Percentiles rank a stretch among this genome's conserved stretches.
phyloP scores from a whole-genome alignment of 2,888 invertebrate species.

The Schizaphis graminum region DNA sequence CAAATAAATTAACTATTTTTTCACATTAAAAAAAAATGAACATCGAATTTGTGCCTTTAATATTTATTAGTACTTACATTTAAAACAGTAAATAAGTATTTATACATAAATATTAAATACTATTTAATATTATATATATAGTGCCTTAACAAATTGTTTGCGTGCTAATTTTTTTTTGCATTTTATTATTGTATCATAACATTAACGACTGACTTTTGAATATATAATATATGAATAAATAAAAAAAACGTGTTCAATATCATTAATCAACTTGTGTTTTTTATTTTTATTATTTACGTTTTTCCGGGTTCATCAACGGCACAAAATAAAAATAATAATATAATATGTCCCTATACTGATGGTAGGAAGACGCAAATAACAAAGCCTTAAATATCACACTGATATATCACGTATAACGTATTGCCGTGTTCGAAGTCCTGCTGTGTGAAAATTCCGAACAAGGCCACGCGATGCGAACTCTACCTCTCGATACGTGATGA shows the following conservation, averaged over 20 bases:
- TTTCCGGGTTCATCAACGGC: background rate
- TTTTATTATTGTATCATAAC: slow-evolving; percentile 63
- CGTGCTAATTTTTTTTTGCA: slow-evolving; percentile 59
- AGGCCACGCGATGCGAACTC: background rate
- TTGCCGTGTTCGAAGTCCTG: background rate
- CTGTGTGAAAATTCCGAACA: background rate
- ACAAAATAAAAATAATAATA: background rate
- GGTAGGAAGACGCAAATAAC: background rate
- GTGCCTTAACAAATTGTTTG: slow-evolving; percentile 64
- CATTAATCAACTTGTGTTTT: background rate
- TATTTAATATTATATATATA: slow-evolving; percentile 28
- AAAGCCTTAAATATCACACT: background rate
- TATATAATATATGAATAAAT: slow-evolving; percentile 48
- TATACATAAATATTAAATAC: background rate
- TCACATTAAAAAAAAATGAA: background rate
- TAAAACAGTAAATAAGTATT: background rate
- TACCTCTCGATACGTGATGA: background rate
- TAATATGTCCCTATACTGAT: background rate
- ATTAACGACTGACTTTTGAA: slow-evolving; percentile 65
- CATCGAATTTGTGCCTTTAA: slow-evolving; percentile 60
- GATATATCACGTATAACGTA: background rate
- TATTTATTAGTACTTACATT: slow-evolving; percentile 55
- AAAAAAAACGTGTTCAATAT: slow-evolving; percentile 39
- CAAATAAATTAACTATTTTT: slow-evolving; percentile 19
- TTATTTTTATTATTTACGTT: background rate